Base-by-base conservation (phyloP, 2,113 vertebrate species). In the Ifrita kowaldi region DNA sequence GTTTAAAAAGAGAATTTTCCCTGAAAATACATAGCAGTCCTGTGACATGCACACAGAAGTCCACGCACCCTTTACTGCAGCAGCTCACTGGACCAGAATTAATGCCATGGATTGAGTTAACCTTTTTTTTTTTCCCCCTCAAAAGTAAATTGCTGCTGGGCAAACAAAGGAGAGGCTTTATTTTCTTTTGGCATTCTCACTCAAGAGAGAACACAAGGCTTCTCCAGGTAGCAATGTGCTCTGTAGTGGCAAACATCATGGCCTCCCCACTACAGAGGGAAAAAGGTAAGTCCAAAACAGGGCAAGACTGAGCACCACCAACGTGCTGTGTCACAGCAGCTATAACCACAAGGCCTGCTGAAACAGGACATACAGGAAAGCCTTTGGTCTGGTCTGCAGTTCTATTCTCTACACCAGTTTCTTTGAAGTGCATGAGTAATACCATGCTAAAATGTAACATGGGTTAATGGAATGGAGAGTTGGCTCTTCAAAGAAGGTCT, bases 21-120 rank as follows among this genome's bases (percentile, higher is more conserved):
- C 42, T 47, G 23, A 77, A 95, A 90, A 84, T 42, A 57, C 0
- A 0, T 2, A 68, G 33, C 70, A 44, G 41, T 64, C 56, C 37
- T 57, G 23, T 4, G 1, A 55, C 10, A 17, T 0, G 1, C 69
- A 75, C 15, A 11, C 1, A 1, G 0, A 88, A 80, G 35, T 52
- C 67, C 53, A 59, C 16, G 70, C 47, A 37, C 17, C 12, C 32
- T 64, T 77, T 55, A 27, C 23, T 33, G 55, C 2, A 9, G 78
- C 70, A 85, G 71, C 46, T 69, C 46, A 53, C 18, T 6, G 2
- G 32, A 75, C 26, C 46, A 42, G 53, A 87, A 75, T 60, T n/a
- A 71, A 84, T 18, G 12, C 26, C 32, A 69, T 14, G 22, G 62
- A 64, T 26, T 52, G 13, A 17, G 8, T 26, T 71, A 67, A 68